Conservation (phyloP, 1,140 invertebrate species). For the Caerostris extrusa region DNA sequence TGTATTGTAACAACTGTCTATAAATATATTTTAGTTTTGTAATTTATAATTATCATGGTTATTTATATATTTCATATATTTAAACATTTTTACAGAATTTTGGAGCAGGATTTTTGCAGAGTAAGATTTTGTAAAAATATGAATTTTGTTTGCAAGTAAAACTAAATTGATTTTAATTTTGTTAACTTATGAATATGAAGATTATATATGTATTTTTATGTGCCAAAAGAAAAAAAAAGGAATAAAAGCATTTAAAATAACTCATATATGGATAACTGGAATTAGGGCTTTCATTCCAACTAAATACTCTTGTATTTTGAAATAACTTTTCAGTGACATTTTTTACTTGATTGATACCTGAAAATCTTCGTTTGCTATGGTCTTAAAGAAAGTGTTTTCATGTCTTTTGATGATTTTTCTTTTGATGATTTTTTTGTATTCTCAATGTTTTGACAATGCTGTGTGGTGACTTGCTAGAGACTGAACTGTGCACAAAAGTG, state of each 20-base stretch:
- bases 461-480: constrained; percentile 76
- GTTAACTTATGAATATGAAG: neutral
- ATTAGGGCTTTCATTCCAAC: constrained; percentile 70
- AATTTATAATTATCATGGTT: too few relatives aligned
- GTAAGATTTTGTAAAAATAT: too few relatives aligned
- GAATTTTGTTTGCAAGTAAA: too few relatives aligned
- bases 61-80: too few relatives aligned
- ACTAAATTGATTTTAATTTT: too few relatives aligned
- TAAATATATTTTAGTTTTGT: too few relatives aligned
- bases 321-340: constrained; percentile 34
- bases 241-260: constrained; percentile 32
- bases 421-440: constrained; percentile 52
- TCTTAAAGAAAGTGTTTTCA: constrained; percentile 60
- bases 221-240: constrained; percentile 34
- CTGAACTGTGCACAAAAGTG: constrained; percentile 75
- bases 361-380: constrained; percentile 37
- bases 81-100: too few relatives aligned
- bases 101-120: too few relatives aligned
- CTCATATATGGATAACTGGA: constrained; percentile 22
- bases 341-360: constrained; percentile 53
- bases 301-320: constrained; percentile 59
- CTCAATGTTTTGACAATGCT: constrained; percentile 71
- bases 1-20: too few relatives aligned
- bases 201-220: constrained; percentile 42
- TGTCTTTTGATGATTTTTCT: constrained; percentile 57